A percentile compares a stretch with the other conserved stretches of the same genome.
Evolutionary conservation across 2,113 vertebrate species (phyloP).

Genomic region (Bufo gargarizans): DNA sequence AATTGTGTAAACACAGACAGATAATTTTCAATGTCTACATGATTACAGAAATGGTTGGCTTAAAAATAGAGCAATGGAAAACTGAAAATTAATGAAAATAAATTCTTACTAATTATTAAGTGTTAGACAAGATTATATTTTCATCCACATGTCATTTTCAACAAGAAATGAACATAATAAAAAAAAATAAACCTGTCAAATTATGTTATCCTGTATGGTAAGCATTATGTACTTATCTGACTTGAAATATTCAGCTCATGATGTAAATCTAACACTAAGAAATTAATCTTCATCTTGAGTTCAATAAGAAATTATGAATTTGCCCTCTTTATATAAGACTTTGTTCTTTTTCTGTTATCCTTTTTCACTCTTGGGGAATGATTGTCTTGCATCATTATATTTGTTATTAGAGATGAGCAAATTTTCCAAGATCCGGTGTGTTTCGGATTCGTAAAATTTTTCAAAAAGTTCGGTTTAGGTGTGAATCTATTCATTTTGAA

Average conservation of each 20-base stretch:
- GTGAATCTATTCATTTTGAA: too few relatives aligned
- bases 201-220: background rate
- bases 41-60: background rate
- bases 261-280: too few relatives aligned
- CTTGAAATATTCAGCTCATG: background rate
- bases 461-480: too few relatives aligned
- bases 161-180: background rate
- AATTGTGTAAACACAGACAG: background rate
- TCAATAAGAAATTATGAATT: background rate
- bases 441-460: too few relatives aligned
- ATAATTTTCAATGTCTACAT: background rate
- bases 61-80: background rate
- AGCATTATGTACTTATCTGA: background rate
- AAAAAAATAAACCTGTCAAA: background rate
- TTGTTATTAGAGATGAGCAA: too few relatives aligned
- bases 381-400: too few relatives aligned
- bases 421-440: too few relatives aligned
- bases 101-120: background rate
- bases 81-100: background rate
- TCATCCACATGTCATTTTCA: background rate
- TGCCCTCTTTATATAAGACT: background rate
- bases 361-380: too few relatives aligned
- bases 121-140: background rate
- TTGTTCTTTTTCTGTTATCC: too few relatives aligned
- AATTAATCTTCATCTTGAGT: background rate